These are phyloP conservation scores for Okapia johnstoni DNA, from an alignment of 2,113 vertebrate species.

Conservation along the genomic window DNA sequence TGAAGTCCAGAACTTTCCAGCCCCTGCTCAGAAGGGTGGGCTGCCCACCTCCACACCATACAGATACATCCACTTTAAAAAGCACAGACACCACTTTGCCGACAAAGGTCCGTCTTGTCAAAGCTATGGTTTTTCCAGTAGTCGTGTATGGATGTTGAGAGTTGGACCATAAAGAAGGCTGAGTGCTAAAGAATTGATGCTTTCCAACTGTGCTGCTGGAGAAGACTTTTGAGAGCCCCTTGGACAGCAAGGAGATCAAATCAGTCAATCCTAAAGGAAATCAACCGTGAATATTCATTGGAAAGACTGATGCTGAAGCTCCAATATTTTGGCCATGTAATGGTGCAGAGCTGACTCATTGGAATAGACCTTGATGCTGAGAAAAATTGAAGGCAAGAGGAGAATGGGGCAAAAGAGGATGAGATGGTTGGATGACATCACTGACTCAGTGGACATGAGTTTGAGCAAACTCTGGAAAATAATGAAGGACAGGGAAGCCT, in stretches of 20 bases:
- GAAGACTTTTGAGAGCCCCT: neutral
- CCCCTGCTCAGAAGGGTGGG: neutral
- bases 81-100: neutral
- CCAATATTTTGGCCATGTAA: neutral
- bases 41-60: neutral
- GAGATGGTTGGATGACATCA: neutral
- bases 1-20: neutral
- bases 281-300: neutral
- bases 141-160: neutral
- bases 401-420: neutral
- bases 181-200: neutral
- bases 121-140: neutral
- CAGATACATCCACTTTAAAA: neutral
- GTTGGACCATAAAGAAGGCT: neutral
- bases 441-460: neutral
- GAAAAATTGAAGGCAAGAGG: neutral
- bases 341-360: neutral
- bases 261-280: neutral
- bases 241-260: neutral
- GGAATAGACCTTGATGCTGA: neutral
- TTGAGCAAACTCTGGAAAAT: neutral
- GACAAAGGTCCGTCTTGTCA: neutral
- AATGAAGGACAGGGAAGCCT: neutral
- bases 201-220: neutral
- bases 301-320: neutral